Evolutionary conservation across 2,888 invertebrate genomes (phyloP), one percentile per base, ranked within the genome.

Genomic region (Drosophila paramelanica): DNA sequence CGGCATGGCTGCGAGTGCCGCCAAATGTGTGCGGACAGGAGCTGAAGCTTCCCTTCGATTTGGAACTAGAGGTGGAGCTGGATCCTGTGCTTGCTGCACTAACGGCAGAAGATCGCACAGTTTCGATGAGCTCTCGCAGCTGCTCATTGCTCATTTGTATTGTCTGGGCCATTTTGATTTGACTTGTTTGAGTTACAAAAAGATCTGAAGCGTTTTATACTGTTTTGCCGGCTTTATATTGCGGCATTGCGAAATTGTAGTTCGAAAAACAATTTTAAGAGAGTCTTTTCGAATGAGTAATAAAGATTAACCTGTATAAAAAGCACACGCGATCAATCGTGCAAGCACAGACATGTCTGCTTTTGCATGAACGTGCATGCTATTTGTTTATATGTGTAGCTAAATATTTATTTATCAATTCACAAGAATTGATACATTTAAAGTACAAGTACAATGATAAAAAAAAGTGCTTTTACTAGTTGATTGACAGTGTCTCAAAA

Each of bases 1-100:
- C 84, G n/a, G 90, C 91, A 36, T 92, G 85, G 56, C 81, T 81
- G 11, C 92, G 91, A 45, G 83, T 64, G 3, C 92, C 91, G 38
- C 73, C 73, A 58, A 91, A 92, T 10, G 77, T 70, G 17, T 84
- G 75, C 0, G 33, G 33, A 52, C 91, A 92, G 46, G 88, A 78
- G 25, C 85, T 86, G 59, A 92, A 89, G 62, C 88, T 92, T 39
- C 87, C 87, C 53, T 92, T 91, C 0, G 74, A 62, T 46, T 88
- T 84, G 3, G 62, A 10, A 31, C 10, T 31, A 10, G 31, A 2
- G 31, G 10, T 31, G 31, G 31, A 10, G 14, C 20, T 17, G 23
- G 13, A 11, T 17, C 57, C 57, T 11, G 11, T 39, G n/a, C 11
- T 38, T 3, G 51, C 38, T 51, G 39, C 52, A 13, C 3, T 43